These are phyloP conservation scores for Mormyrus lacerda DNA, from an alignment of 2,113 vertebrate species.

Conservation along the genomic window DNA sequence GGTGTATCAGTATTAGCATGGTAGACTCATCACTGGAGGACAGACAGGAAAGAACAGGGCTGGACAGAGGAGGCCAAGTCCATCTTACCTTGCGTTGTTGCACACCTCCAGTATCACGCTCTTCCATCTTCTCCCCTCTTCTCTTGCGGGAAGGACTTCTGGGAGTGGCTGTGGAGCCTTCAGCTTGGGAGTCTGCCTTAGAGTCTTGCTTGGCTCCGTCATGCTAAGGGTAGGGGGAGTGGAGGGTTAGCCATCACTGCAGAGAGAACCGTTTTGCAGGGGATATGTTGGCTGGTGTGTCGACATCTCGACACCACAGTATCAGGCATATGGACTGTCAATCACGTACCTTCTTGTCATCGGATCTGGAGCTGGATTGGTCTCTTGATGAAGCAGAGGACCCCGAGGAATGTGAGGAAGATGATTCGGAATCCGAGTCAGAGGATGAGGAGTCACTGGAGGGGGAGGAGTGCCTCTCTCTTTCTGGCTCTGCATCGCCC, in stretches of 20 bases:
- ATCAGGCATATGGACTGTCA: conserved; percentile 2
- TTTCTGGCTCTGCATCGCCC: not conserved
- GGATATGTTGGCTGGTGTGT: not conserved
- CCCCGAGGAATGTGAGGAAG: conserved; percentile 47
- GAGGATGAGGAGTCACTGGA: conserved; percentile 52
- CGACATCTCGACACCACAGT: not conserved
- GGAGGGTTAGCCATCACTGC: not conserved
- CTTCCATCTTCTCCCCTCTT: conserved; percentile 5
- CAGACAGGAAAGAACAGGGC: not conserved
- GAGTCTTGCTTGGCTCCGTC: conserved; percentile 26
- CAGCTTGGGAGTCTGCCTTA: not conserved
- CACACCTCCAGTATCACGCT: not conserved
- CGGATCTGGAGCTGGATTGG: conserved; percentile 36
- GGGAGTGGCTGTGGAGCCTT: conserved; percentile 1
- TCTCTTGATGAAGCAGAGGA: conserved; percentile 38
- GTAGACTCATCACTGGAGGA: conserved; percentile 43
- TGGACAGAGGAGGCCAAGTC: not conserved
- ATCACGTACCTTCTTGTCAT: conserved; percentile 55
- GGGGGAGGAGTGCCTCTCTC: conserved; percentile 8
- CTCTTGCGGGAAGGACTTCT: conserved; percentile 1
- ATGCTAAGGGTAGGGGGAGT: conserved; percentile 11
- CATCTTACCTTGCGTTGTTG: conserved; percentile 18
- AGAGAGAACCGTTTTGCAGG: not conserved
- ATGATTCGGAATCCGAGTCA: conserved; percentile 60
- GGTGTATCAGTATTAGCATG: conserved; percentile 49